Evolutionary conservation across 2,113 vertebrate species (phyloP).

Genomic region (western clawed frog (Xenopus tropicalis)): DNA sequence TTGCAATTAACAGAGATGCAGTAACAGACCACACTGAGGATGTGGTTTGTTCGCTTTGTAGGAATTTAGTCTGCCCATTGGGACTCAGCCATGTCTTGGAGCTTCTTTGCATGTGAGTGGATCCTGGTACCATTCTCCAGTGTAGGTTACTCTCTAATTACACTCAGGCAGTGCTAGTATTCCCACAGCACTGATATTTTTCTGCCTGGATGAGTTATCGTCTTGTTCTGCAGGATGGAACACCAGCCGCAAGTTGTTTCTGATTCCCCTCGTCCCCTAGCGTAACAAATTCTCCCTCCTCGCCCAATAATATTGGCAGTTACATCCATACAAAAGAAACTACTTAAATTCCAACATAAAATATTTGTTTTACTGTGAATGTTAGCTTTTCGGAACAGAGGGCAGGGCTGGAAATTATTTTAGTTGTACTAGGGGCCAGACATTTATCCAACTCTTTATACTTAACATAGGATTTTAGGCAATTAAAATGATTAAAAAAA

Average conservation of each 20-base stretch:
- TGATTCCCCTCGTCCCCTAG: conserved; percentile 5
- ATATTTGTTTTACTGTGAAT: too few species aligned
- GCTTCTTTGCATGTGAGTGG: conserved; percentile 28
- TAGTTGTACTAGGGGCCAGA: too few species aligned
- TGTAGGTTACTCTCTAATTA: conserved; percentile 96
- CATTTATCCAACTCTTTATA: too few species aligned
- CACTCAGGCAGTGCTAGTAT: conserved; percentile 85
- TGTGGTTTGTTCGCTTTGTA: too few species aligned
- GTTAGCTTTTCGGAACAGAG: too few species aligned
- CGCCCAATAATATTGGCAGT: conserved; percentile 9
- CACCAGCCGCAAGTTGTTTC: conserved; percentile 73
- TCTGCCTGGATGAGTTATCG: conserved; percentile 89
- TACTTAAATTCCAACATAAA: too few species aligned
- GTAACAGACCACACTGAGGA: too few species aligned
- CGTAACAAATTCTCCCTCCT: conserved; percentile 44
- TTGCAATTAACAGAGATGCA: too few species aligned
- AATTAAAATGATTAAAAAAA: too few species aligned
- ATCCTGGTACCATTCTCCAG: conserved; percentile 52
- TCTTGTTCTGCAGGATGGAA: conserved; percentile 86
- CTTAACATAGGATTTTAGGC: too few species aligned
- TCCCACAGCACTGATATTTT: conserved; percentile 92
- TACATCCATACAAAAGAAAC: not conserved
- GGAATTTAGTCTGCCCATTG: conserved; percentile 22
- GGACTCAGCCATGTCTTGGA: conserved; percentile 20
- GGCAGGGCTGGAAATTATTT: too few species aligned